These are phyloP conservation scores for Anguilla megastoma DNA, from an alignment of 2,797 vertebrate genomes.

Conservation along the genomic window DNA sequence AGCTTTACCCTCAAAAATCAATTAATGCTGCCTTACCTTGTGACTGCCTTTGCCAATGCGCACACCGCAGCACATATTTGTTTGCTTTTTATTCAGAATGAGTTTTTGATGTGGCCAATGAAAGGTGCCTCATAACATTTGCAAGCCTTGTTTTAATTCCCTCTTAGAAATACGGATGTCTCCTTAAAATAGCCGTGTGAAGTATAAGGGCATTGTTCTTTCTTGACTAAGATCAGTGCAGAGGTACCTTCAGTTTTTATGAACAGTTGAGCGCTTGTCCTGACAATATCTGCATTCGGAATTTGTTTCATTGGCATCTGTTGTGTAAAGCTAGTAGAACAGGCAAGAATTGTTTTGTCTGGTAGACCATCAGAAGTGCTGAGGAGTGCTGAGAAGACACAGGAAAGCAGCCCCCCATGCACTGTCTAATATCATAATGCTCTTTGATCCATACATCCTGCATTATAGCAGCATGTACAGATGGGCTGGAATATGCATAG, in stretches of 20 bases:
- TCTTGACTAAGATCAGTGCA: not conserved
- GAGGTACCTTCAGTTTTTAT: not conserved
- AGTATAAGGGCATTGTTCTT: not conserved
- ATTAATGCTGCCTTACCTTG: constrained; percentile 20
- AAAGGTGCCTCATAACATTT: constrained; percentile 8
- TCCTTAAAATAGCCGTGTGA: not conserved
- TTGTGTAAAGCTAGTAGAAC: not conserved
- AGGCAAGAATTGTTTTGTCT: not conserved
- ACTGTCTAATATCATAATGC: not conserved
- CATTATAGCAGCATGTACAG: not conserved
- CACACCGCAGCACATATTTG: constrained; percentile 5
- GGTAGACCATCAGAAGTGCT: not conserved
- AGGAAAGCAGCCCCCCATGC: not conserved
- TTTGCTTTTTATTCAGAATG: constrained; percentile 18
- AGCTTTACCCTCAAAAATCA: constrained; percentile 33
- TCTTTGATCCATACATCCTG: constrained; percentile 14
- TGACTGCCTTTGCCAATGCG: not conserved
- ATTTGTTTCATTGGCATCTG: not conserved
- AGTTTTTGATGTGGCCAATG: constrained; percentile 22
- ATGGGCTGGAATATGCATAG: not conserved
- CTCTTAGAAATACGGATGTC: not conserved
- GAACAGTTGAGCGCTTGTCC: not conserved
- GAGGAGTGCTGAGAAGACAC: not conserved
- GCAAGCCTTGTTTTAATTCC: not conserved
- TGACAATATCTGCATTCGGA: not conserved